phyloP scores from a whole-genome alignment of 1,140 invertebrate genomes.

The Drosophila serrata region DNA sequence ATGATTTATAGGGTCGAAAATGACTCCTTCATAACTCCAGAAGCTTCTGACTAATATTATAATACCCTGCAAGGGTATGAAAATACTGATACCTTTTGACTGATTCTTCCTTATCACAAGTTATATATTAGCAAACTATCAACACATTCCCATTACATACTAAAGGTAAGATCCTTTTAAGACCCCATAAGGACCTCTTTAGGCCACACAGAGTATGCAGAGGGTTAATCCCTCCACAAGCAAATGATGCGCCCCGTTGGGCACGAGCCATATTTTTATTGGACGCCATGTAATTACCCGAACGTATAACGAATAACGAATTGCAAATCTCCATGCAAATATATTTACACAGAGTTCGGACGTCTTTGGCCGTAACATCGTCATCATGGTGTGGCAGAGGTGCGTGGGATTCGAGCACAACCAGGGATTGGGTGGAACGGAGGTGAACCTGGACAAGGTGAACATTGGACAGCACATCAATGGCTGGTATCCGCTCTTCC shows the following conservation, averaged over 20 bases:
- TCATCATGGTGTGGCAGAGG: slow-evolving; percentile 96
- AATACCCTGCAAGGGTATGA: too few species aligned
- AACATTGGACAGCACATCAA: slow-evolving; percentile 91
- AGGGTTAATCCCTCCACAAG: slow-evolving; percentile 15
- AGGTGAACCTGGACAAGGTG: slow-evolving; percentile 92
- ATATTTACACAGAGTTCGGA: slow-evolving; percentile 89
- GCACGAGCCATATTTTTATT: slow-evolving; percentile 47
- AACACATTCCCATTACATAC: too few species aligned
- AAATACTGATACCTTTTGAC: too few species aligned
- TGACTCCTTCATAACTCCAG: too few species aligned
- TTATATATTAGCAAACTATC: too few species aligned
- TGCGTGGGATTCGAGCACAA: slow-evolving; percentile 95
- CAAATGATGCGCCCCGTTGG: slow-evolving; percentile 10
- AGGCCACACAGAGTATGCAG: neutral
- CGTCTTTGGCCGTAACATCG: slow-evolving; percentile 89
- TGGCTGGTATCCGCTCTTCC: slow-evolving; percentile 96
- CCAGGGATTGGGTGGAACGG: slow-evolving; percentile 93
- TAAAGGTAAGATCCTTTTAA: too few species aligned
- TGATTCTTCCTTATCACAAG: too few species aligned
- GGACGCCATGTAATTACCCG: slow-evolving; percentile 60
- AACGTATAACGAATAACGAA: slow-evolving; percentile 45
- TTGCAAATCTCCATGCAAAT: slow-evolving; percentile 67
- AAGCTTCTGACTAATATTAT: too few species aligned
- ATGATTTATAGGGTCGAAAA: too few species aligned
- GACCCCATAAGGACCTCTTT: neutral